Evolutionary conservation across 2,888 invertebrate genomes (phyloP).

Genomic region (Plutella xylostella): DNA sequence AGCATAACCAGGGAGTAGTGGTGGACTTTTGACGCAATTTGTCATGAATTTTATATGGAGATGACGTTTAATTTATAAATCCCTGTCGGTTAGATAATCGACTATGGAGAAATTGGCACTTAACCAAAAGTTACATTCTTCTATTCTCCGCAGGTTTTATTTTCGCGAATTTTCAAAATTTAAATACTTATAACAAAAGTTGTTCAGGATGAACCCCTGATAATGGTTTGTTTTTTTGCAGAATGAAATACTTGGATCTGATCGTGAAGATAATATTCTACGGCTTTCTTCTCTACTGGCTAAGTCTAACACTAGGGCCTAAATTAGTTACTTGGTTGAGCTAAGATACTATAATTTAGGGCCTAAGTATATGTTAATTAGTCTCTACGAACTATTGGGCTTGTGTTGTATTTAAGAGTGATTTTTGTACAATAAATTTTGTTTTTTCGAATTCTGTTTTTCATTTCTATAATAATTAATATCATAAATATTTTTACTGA

Average conservation of each 20-base stretch:
- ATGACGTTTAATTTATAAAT: no score
- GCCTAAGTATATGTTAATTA: neutral
- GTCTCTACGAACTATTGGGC: neutral
- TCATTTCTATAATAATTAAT: neutral
- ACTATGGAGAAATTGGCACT: no score
- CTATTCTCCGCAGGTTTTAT: no score
- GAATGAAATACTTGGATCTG: conserved; percentile 1
- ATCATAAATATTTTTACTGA: neutral
- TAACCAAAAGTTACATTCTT: no score
- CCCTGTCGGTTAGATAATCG: no score
- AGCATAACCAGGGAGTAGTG: no score
- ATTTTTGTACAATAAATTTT: neutral
- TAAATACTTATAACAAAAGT: no score
- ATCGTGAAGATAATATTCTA: neutral
- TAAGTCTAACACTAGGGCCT: neutral
- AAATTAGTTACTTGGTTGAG: neutral
- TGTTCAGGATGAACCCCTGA: no score
- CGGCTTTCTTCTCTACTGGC: neutral
- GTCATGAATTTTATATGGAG: no score
- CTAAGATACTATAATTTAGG: neutral
- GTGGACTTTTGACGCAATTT: no score
- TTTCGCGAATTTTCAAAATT: no score
- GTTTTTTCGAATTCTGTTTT: neutral
- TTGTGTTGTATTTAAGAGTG: neutral
- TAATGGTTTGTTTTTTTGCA: no score